These are phyloP conservation scores for Eidolon dupreanum DNA, from an alignment of 2,797 vertebrate species.

Conservation along the genomic window DNA sequence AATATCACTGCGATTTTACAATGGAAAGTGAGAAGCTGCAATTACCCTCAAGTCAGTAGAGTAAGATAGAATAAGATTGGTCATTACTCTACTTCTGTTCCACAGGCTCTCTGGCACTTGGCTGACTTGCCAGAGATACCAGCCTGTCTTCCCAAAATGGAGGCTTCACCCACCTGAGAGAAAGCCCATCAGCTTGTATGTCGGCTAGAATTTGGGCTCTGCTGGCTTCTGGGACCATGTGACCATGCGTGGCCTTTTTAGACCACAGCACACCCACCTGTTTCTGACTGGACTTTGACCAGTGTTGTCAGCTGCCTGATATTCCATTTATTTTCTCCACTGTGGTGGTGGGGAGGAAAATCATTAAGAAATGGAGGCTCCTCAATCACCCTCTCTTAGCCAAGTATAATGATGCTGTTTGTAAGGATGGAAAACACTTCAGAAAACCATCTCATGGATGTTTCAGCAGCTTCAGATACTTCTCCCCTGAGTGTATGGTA, in stretches of 20 bases:
- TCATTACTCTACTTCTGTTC: background rate
- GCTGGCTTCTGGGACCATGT: background rate
- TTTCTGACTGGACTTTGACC: background rate
- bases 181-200: background rate
- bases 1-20: background rate
- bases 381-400: background rate
- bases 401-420: background rate
- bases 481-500: background rate
- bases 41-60: background rate
- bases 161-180: background rate
- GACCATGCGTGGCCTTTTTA: background rate
- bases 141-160: background rate
- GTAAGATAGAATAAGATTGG: background rate
- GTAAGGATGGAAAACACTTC: background rate
- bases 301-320: background rate
- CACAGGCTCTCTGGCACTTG: background rate
- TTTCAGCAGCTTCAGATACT: background rate
- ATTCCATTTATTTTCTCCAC: background rate
- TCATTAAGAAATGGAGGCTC: background rate
- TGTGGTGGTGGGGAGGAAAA: background rate
- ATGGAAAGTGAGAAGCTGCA: background rate
- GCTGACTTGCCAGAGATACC: background rate
- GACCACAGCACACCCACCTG: rapidly evolving
- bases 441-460: background rate
- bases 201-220: background rate